A percentile compares a stretch with the other conserved stretches of the same genome.
Evolutionary conservation across 2,888 invertebrate species (phyloP).

Genomic region (Chymomyza amoena): DNA sequence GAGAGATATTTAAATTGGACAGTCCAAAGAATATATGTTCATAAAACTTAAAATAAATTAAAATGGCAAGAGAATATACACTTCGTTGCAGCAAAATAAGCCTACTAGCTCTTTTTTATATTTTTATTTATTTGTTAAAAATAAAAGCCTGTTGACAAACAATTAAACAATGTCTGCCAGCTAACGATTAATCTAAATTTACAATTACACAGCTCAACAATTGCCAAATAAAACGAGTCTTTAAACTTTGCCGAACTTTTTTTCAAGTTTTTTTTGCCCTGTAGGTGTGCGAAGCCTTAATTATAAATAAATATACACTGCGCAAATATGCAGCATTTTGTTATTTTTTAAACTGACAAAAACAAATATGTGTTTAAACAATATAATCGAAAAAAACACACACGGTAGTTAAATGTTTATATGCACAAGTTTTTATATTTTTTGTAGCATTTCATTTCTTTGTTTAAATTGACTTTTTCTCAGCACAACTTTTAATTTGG

Average conservation of each 20-base stretch:
- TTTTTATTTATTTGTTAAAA: not conserved
- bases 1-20: too few relatives aligned
- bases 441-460: constrained; percentile 6
- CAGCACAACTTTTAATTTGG: not conserved
- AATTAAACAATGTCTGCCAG: constrained; percentile 47
- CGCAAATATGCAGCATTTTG: constrained; percentile 1
- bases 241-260: constrained; percentile 26
- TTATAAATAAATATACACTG: not conserved
- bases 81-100: not conserved
- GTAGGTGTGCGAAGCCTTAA: not conserved
- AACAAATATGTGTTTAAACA: not conserved
- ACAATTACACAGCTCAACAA: constrained; percentile 23
- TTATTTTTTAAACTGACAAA: constrained; percentile 6
- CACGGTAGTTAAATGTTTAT: not conserved
- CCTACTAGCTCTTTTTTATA: not conserved
- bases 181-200: constrained; percentile 32
- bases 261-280: not conserved
- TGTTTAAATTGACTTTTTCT: constrained; percentile 2
- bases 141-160: constrained; percentile 35
- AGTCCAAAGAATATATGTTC: too few relatives aligned
- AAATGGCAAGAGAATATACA: too few relatives aligned
- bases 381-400: not conserved
- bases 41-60: too few relatives aligned
- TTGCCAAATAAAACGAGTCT: constrained; percentile 17
- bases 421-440: not conserved